These are phyloP conservation scores for Tenodera sinensis DNA, from an alignment of 2,888 invertebrate genomes.

Conservation along the genomic window DNA sequence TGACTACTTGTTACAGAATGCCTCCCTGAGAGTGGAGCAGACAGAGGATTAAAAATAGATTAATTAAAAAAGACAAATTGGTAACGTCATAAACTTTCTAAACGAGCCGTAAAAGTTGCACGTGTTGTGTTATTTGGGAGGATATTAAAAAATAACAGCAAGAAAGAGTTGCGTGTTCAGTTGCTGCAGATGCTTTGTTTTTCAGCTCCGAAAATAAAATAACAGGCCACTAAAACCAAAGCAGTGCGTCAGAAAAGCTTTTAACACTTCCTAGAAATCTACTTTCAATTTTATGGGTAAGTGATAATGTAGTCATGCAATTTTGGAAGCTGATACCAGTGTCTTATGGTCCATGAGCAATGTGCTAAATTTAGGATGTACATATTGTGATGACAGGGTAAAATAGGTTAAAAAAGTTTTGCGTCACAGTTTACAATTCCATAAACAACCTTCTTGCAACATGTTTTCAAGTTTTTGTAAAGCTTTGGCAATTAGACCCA, in stretches of 20 bases:
- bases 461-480: too few relatives aligned
- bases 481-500: too few relatives aligned
- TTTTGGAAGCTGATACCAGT: too few relatives aligned
- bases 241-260: not conserved
- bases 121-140: not conserved
- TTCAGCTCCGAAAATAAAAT: not conserved
- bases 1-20: not conserved
- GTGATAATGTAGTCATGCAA: too few relatives aligned
- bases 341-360: too few relatives aligned
- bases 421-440: too few relatives aligned
- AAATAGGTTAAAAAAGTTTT: too few relatives aligned
- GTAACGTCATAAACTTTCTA: slow-evolving; percentile 21
- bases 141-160: not conserved
- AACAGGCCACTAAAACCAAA: not conserved
- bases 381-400: too few relatives aligned
- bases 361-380: too few relatives aligned
- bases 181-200: not conserved
- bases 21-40: not conserved
- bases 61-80: slow-evolving; percentile 27
- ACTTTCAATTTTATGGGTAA: not conserved
- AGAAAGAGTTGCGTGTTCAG: not conserved
- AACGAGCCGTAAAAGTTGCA: slow-evolving; percentile 18
- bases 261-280: not conserved
- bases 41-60: slow-evolving; percentile 22
- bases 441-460: too few relatives aligned